Percentiles rank a stretch among this genome's conserved stretches.
Conservation (phyloP, 1,140 invertebrate genomes). For the Pantala flavescens region DNA sequence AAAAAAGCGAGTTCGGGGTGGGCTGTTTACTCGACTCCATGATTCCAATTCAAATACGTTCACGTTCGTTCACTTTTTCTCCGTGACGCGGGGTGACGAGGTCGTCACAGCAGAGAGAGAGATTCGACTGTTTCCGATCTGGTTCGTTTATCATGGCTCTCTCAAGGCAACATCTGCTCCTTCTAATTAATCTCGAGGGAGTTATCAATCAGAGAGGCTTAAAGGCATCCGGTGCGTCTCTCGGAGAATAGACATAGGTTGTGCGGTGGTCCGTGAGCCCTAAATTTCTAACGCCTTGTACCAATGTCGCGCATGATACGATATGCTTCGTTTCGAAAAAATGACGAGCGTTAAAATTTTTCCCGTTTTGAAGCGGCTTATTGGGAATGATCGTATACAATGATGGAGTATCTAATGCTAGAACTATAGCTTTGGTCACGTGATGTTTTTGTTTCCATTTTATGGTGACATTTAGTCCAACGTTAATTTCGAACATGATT, state of each 20-base stretch:
- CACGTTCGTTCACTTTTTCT: neutral
- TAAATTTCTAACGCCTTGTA: neutral
- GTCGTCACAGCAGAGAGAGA: neutral
- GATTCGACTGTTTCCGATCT: conserved; percentile 4
- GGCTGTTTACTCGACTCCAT: neutral
- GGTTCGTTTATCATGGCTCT: conserved; percentile 5
- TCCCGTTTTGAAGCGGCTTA: too few species aligned
- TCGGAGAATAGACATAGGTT: neutral
- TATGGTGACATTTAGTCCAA: too few species aligned
- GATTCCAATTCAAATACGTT: neutral
- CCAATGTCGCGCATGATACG: neutral
- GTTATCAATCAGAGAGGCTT: neutral
- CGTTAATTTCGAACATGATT: too few species aligned
- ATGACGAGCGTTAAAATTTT: too few species aligned
- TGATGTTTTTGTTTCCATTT: too few species aligned
- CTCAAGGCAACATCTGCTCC: neutral
- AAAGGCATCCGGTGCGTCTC: neutral
- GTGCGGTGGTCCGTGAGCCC: neutral
- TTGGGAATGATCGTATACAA: too few species aligned
- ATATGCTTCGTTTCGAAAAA: too few species aligned
- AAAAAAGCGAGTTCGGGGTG: neutral
- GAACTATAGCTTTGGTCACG: too few species aligned
- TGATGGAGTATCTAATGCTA: too few species aligned
- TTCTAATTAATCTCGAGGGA: neutral
- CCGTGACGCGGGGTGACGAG: neutral